Percentiles rank a stretch among this genome's conserved stretches.
These are phyloP conservation scores for Yponomeuta sedellus DNA, from an alignment of 2,888 invertebrate species.

Conservation along the genomic window DNA sequence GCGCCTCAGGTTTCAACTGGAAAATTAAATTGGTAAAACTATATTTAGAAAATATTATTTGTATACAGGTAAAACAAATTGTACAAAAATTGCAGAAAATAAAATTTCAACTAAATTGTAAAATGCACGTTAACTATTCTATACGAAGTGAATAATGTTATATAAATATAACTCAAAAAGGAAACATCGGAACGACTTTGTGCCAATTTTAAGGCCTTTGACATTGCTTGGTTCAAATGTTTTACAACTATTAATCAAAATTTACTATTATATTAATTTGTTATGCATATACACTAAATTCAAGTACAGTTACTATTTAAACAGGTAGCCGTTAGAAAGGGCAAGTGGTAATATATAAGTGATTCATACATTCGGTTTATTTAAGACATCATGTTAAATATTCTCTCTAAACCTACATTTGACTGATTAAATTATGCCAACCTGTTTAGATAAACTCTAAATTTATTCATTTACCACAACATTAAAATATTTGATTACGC, in stretches of 20 bases:
- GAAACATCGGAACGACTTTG: neutral
- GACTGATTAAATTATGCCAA: neutral
- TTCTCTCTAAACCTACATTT: neutral
- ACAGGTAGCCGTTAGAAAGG: neutral
- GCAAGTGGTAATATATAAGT: neutral
- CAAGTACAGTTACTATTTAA: neutral
- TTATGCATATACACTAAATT: neutral
- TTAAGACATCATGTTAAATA: neutral
- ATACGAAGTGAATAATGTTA: constrained; percentile 42
- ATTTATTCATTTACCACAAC: neutral
- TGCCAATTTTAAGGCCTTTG: neutral
- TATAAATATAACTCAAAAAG: constrained; percentile 31
- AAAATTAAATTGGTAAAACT: too few species aligned
- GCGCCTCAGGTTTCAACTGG: too few species aligned
- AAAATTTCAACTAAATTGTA: neutral
- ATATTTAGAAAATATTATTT: too few species aligned
- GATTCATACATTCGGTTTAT: neutral
- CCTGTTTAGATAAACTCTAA: neutral
- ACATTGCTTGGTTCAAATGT: constrained; percentile 20
- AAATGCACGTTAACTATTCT: neutral
- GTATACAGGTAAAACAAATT: too few species aligned
- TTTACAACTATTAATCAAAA: constrained; percentile 51
- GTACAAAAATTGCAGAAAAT: neutral
- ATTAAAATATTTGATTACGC: constrained; percentile 1
- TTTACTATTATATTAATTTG: constrained; percentile 23